phyloP scores from a whole-genome alignment of 2,888 invertebrate genomes.

The Drosophila tanythrix region DNA sequence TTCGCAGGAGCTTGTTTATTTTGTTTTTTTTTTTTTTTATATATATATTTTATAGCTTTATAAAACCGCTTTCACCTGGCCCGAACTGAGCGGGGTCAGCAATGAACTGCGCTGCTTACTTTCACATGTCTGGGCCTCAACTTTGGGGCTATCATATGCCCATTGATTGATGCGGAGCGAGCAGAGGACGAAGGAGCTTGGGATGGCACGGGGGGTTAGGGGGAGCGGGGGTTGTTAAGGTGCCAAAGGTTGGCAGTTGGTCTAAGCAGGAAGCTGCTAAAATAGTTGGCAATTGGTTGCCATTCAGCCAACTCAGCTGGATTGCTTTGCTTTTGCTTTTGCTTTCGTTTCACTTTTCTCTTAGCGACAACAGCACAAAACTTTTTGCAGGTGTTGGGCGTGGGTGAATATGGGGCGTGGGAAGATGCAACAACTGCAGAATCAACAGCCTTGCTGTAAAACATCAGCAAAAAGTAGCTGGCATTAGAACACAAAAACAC shows the following conservation, averaged over 20 bases:
- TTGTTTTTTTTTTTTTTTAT: background rate
- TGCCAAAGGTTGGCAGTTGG: background rate
- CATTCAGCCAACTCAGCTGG: constrained; percentile 63
- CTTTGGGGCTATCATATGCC: constrained; percentile 60
- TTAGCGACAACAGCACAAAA: constrained; percentile 56
- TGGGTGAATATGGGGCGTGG: too few species aligned
- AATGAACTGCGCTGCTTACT: constrained; percentile 37
- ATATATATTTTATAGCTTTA: constrained; percentile 76
- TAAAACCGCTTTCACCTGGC: constrained; percentile 66
- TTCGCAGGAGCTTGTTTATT: constrained; percentile 14
- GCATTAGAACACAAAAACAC: constrained; percentile 53
- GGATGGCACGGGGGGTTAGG: background rate
- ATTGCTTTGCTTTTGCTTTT: constrained; percentile 45
- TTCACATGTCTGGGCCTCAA: constrained; percentile 50
- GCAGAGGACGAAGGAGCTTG: background rate
- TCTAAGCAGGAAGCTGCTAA: constrained; percentile 37
- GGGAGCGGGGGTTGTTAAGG: background rate
- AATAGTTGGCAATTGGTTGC: constrained; percentile 67
- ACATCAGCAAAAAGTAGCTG: constrained; percentile 56
- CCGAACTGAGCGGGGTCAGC: constrained; percentile 59
- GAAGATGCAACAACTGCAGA: constrained; percentile 58
- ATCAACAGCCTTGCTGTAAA: constrained; percentile 65
- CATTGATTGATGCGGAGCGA: constrained; percentile 63
- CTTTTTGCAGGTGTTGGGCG: constrained; percentile 40
- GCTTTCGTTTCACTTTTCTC: constrained; percentile 37